Percentiles rank a stretch among this genome's conserved stretches.
Conservation (phyloP, 2,888 invertebrate species). For the Lycia hirtaria region DNA sequence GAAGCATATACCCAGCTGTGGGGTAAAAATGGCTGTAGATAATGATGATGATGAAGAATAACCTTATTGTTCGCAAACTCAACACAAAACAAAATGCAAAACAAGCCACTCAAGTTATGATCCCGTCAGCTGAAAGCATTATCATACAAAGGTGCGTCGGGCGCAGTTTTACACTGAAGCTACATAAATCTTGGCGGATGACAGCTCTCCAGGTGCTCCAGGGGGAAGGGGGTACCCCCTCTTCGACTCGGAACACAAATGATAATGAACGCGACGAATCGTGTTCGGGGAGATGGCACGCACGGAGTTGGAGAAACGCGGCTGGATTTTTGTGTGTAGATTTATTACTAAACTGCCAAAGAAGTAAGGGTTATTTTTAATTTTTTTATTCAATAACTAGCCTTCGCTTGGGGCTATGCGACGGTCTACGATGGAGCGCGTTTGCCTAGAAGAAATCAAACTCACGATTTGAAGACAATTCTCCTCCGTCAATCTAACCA, state of each 20-base stretch:
- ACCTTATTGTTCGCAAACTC: not conserved
- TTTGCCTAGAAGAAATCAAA: too few species aligned
- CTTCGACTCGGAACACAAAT: conserved; percentile 73
- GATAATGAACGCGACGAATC: conserved; percentile 70
- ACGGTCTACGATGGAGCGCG: too few species aligned
- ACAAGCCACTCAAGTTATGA: conserved; percentile 30
- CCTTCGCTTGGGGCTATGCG: too few species aligned
- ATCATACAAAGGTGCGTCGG: conserved; percentile 72
- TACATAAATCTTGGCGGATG: conserved; percentile 73
- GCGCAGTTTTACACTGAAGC: conserved; percentile 56
- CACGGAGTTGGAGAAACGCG: conserved; percentile 40
- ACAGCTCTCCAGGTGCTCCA: conserved; percentile 72
- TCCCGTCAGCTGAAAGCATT: conserved; percentile 50
- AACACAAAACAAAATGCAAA: conserved; percentile 3
- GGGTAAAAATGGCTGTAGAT: too few species aligned
- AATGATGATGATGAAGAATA: not conserved
- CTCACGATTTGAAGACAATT: too few species aligned
- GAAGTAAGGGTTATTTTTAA: too few species aligned
- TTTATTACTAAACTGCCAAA: not conserved
- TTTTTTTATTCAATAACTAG: too few species aligned
- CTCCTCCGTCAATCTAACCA: too few species aligned
- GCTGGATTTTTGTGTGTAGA: conserved; percentile 19
- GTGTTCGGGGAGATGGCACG: conserved; percentile 42
- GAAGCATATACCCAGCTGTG: too few species aligned
- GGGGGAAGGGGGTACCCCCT: too few species aligned